Evolutionary conservation across 2,113 vertebrate genomes (phyloP).

Genomic region (Neoarius graeffei): DNA sequence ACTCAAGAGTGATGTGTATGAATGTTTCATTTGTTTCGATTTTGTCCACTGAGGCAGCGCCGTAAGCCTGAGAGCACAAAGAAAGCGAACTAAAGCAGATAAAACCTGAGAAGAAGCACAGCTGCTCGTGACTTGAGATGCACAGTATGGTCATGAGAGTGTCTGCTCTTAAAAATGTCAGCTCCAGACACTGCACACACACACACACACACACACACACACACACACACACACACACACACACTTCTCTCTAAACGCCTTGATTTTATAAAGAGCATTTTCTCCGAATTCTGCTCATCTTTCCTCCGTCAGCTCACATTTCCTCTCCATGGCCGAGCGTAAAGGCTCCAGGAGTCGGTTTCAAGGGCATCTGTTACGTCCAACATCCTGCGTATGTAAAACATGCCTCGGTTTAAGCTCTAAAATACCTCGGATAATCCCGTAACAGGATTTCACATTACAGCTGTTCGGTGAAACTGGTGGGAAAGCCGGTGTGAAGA

Average conservation of each 20-base stretch:
- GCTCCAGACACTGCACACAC: constrained; percentile 21
- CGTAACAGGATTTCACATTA: not conserved
- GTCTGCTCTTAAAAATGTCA: constrained; percentile 24
- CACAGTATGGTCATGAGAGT: not conserved
- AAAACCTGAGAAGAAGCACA: constrained; percentile 34
- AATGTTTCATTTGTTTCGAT: not conserved
- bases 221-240: not conserved
- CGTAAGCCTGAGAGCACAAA: not conserved
- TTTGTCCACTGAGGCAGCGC: not conserved
- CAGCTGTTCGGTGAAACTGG: not conserved
- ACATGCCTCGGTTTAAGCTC: too few species aligned
- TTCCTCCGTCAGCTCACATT: not conserved
- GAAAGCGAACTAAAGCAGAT: not conserved
- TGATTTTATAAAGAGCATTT: not conserved
- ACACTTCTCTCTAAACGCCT: not conserved
- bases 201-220: not conserved
- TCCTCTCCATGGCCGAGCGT: not conserved
- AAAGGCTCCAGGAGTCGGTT: not conserved
- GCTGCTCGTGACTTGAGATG: constrained; percentile 45
- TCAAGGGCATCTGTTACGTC: not conserved
- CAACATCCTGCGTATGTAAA: not conserved
- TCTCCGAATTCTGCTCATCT: not conserved
- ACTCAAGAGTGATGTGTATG: not conserved
- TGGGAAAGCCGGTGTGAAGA: not conserved
- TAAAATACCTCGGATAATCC: not conserved